Evolutionary conservation across 1,140 invertebrate genomes (phyloP), one percentile per base, ranked within the genome.

Genomic region (Schlechtendalia chinensis): DNA sequence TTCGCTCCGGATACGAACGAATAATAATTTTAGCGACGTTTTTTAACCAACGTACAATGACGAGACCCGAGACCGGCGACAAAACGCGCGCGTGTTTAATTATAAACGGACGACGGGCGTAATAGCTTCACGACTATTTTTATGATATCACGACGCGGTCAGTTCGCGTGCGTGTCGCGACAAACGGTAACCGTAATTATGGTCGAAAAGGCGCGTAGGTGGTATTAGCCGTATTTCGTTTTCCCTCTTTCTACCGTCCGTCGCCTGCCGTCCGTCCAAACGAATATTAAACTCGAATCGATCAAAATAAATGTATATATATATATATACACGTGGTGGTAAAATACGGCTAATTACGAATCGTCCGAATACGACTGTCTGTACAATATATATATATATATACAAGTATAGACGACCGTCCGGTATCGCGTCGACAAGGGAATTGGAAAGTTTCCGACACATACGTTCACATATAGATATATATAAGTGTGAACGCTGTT

Each of bases 41-140:
- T n/a, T n/a, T n/a, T n/a, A n/a, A n/a, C n/a, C n/a, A n/a, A n/a
- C n/a, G n/a, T n/a, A n/a, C n/a, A n/a, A n/a, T n/a, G n/a, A n/a
- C n/a, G n/a, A n/a, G n/a, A n/a, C 72, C 12, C 56, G 29, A 77
- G 59, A 61, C 56, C 54, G 45, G 54, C 74, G 59, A 59, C 56
- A 74, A 58, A 77, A 75, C 32, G 29, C n/a, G 24, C 22, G 24
- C 32, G 19, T 10, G 74, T 77, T 77, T 61, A 77, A 77, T 77
- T 77, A n/a, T n/a, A 77, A 77, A 77, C 74, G n/a, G n/a, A n/a
- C 74, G 59, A 77, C 74, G 45, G 27, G 50, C 72, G 72, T 45
- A 39, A 8, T 39, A 3, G 32, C 72, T 19, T 75, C 58, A 75
- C 39, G 72, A 59, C 72, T 75, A 58, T 75, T 58, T 58, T 75